A percentile compares a stretch with the other conserved stretches of the same genome.
Evolutionary conservation across 2,888 invertebrate species (phyloP).

Genomic region (Leptopterna dolabrata): DNA sequence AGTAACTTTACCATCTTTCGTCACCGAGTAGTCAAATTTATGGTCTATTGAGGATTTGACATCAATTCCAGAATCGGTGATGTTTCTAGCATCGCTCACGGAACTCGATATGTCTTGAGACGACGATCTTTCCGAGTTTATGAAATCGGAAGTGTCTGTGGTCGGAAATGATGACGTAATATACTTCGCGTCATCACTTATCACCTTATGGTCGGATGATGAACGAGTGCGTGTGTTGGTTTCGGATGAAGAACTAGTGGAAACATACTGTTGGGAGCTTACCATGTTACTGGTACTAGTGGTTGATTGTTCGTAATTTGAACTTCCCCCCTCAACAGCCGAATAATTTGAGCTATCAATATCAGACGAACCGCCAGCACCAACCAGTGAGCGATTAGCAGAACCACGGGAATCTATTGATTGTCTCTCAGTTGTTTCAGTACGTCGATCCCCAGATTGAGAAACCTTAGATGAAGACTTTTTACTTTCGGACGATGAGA

Average conservation of each 20-base stretch:
- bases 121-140: neutral
- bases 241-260: neutral
- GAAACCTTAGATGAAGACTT: neutral
- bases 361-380: neutral
- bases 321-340: neutral
- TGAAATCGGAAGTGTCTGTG: neutral
- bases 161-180: neutral
- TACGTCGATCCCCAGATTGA: neutral
- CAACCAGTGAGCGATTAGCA: neutral
- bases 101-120: neutral
- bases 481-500: conserved; percentile 19
- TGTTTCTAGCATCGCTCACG: neutral
- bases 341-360: neutral
- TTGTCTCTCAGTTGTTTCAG: neutral
- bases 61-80: conserved; percentile 22
- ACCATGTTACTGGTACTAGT: neutral
- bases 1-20: neutral
- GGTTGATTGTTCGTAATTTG: neutral
- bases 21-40: neutral
- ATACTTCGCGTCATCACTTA: neutral
- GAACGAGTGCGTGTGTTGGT: neutral
- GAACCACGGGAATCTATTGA: neutral
- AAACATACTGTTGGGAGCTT: neutral
- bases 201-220: neutral
- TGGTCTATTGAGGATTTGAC: neutral